These are phyloP conservation scores for Drosophila kikkawai DNA, from an alignment of 1,140 invertebrate species.

Conservation along the genomic window DNA sequence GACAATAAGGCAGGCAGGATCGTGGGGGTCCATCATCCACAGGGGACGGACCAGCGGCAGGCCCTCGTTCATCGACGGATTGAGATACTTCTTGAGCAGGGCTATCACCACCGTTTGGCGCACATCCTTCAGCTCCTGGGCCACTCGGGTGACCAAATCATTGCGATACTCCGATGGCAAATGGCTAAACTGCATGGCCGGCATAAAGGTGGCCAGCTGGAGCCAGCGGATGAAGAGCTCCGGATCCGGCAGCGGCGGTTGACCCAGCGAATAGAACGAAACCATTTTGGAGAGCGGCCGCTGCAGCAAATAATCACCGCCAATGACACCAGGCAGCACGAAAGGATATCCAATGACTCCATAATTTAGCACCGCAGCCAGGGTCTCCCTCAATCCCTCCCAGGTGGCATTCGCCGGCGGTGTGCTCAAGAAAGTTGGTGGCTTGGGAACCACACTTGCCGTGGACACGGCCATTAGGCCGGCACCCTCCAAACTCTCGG, in stretches of 20 bases:
- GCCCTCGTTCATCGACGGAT: constrained; percentile 91
- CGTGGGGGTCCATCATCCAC: constrained; percentile 95
- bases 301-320: constrained; percentile 89
- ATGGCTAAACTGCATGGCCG: constrained; percentile 96
- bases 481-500: constrained; percentile 88
- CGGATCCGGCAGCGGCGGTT: constrained; percentile 88
- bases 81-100: constrained; percentile 90
- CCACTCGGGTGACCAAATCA: constrained; percentile 90
- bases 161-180: constrained; percentile 94
- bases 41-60: constrained; percentile 94
- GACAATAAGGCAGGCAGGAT: constrained; percentile 91
- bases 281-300: constrained; percentile 75
- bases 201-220: constrained; percentile 96
- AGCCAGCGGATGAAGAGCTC: constrained; percentile 97
- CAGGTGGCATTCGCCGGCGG: constrained; percentile 95
- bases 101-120: constrained; percentile 91
- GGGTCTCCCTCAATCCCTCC: constrained; percentile 92
- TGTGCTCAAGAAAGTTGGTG: constrained; percentile 94
- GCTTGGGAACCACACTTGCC: constrained; percentile 91
- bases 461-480: constrained; percentile 93
- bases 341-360: constrained; percentile 96
- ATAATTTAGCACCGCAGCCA: constrained; percentile 90
- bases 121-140: constrained; percentile 90
- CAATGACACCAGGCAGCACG: constrained; percentile 96
- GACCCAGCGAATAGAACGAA: constrained; percentile 75